Base-by-base conservation (phyloP, 1,140 invertebrate genomes). In the Caligus rogercresseyi region DNA sequence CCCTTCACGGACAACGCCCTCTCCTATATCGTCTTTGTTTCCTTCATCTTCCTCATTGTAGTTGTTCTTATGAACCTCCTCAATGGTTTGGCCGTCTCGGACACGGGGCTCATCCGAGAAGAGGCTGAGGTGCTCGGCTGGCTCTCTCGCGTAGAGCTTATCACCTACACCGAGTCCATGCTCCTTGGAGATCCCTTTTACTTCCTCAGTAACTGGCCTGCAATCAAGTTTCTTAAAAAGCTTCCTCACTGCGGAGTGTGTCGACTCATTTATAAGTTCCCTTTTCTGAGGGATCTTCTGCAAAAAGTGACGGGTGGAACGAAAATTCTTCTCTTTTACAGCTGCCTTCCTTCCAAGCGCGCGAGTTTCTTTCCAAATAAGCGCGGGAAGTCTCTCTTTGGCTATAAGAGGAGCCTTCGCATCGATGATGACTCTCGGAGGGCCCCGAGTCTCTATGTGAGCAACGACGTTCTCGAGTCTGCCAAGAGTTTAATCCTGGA, bases 121-220 rank as follows among this genome's bases (percentile, higher is more conserved):
- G 61, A 63, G 24, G 61, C 61, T 2, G 61, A 63, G 25, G 53
- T 87, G 2, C 80, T 86, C 1, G 80, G 80, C 0, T 77, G 82
- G 64, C 78, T 84, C 23, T 80, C 81, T 3, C 74, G 81, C 55
- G 77, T 84, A 1, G 77, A 79, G 69, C 69, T 86, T 15, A 76
- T 87, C 52, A 75, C 78, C 19, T 83, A 86, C 65, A 79, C 83
- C 26, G 85, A 88, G 73, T 77, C 77, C 54, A 77, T 85, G 23
- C 71, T 83, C 0, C 73, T 83, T 2, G 80, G 65, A 13, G 64
- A 65, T 63, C 67, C 68, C 3, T 67, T 66, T 52, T 52, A 67
- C 18, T 65, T 65, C 26, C 61, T 65, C 19, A 65, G 23, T 16
- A 55, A 65, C 43, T 65, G 64, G 58, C 64, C 89, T 59, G 78